These are phyloP conservation scores for Mormyrus hasselquistii DNA, from an alignment of 2,797 vertebrate genomes.

Conservation along the genomic window DNA sequence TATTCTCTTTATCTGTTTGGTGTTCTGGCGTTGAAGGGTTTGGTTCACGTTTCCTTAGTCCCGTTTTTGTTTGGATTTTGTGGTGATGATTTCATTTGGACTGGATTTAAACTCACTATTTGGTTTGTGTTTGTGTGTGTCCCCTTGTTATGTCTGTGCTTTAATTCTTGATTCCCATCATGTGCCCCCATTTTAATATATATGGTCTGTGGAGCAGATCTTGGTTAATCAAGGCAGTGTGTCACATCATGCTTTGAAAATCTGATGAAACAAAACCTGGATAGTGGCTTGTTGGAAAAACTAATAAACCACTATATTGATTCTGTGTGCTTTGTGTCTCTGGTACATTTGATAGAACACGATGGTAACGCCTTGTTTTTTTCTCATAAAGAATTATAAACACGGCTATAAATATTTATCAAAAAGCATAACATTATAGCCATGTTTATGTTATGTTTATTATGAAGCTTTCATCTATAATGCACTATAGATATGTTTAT, in stretches of 20 bases:
- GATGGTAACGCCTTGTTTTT: not conserved
- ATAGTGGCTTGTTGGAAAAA: not conserved
- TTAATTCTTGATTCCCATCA: not conserved
- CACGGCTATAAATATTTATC: not conserved
- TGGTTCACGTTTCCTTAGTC: not conserved
- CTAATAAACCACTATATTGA: not conserved
- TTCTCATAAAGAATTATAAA: not conserved
- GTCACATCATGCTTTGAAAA: not conserved
- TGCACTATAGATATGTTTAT: not conserved
- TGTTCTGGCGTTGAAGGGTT: not conserved
- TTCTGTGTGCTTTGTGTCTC: not conserved
- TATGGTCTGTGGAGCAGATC: not conserved
- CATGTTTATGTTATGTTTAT: not conserved
- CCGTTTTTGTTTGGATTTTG: not conserved
- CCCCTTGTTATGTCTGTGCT: not conserved
- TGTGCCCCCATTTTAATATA: not conserved
- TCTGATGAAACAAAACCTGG: not conserved
- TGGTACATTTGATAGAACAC: not conserved
- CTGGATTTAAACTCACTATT: not conserved
- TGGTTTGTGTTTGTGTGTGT: not conserved
- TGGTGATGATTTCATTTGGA: not conserved
- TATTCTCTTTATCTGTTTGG: not conserved
- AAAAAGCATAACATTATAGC: not conserved
- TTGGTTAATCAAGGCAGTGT: not conserved
- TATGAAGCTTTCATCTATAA: not conserved